These are phyloP conservation scores for Mixornis gularis DNA, from an alignment of 2,113 vertebrate species.

Conservation along the genomic window DNA sequence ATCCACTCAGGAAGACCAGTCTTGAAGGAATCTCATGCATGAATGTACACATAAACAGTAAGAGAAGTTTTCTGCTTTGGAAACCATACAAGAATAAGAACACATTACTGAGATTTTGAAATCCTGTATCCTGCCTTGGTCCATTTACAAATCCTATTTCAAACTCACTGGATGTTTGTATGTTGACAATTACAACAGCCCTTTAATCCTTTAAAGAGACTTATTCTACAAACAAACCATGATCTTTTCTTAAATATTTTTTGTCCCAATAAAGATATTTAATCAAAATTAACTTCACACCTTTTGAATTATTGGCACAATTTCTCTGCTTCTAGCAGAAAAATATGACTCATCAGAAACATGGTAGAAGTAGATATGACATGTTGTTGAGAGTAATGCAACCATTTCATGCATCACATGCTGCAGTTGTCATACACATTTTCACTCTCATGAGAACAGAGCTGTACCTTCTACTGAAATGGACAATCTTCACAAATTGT, in stretches of 20 bases:
- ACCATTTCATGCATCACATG: slow-evolving; percentile 3
- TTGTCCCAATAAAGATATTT: neutral
- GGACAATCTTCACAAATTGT: neutral
- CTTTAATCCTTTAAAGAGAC: neutral
- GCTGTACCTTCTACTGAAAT: neutral
- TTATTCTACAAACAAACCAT: neutral
- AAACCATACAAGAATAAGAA: neutral
- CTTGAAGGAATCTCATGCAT: neutral
- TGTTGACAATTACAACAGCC: neutral
- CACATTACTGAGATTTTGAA: neutral
- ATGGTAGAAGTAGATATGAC: neutral
- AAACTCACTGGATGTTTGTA: neutral
- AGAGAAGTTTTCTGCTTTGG: neutral
- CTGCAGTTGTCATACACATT: neutral
- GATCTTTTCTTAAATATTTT: neutral
- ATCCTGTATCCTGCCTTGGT: neutral
- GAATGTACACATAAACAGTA: neutral
- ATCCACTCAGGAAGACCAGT: neutral
- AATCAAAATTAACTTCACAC: neutral
- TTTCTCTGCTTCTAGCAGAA: neutral
- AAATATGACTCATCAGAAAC: neutral
- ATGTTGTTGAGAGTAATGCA: neutral
- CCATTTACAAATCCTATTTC: neutral
- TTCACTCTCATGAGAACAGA: slow-evolving; percentile 5
- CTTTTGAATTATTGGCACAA: neutral